Conservation (phyloP, 1,140 invertebrate species). For the Ooceraea biroi region DNA sequence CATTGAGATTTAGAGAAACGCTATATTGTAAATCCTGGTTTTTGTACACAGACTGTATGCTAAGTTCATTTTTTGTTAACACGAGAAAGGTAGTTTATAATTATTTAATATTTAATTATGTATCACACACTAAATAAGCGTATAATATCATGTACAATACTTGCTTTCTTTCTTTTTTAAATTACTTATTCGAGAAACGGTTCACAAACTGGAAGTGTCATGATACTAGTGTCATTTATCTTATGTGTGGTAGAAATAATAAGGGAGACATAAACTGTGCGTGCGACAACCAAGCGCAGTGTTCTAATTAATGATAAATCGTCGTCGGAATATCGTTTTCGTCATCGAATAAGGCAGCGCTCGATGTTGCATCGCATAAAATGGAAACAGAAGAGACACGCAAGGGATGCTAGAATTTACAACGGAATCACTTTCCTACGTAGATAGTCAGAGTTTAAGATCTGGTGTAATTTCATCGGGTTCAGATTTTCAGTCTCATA, state of each 20-base stretch:
- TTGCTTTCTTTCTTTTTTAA: constrained; percentile 61
- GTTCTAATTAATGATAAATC: constrained; percentile 51
- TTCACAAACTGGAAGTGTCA: constrained; percentile 70
- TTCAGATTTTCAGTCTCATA: background rate
- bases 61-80: constrained; percentile 79
- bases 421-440: constrained; percentile 20
- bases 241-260: constrained; percentile 61
- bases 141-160: constrained; percentile 77
- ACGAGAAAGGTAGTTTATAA: constrained; percentile 79
- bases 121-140: constrained; percentile 71
- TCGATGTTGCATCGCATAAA: constrained; percentile 3
- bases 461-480: background rate
- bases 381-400: constrained; percentile 4
- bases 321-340: constrained; percentile 45
- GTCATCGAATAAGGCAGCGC: constrained; percentile 25
- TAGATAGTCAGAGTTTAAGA: background rate
- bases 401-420: constrained; percentile 11
- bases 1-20: constrained; percentile 79
- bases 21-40: constrained; percentile 84
- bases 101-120: constrained; percentile 84
- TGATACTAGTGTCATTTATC: constrained; percentile 76
- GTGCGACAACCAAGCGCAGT: constrained; percentile 45
- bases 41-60: constrained; percentile 83
- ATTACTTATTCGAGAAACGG: constrained; percentile 26
- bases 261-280: constrained; percentile 37